Percentiles rank a stretch among this genome's conserved stretches.
These are phyloP conservation scores for Polyergus mexicanus DNA, from an alignment of 1,140 invertebrate genomes.

Conservation along the genomic window DNA sequence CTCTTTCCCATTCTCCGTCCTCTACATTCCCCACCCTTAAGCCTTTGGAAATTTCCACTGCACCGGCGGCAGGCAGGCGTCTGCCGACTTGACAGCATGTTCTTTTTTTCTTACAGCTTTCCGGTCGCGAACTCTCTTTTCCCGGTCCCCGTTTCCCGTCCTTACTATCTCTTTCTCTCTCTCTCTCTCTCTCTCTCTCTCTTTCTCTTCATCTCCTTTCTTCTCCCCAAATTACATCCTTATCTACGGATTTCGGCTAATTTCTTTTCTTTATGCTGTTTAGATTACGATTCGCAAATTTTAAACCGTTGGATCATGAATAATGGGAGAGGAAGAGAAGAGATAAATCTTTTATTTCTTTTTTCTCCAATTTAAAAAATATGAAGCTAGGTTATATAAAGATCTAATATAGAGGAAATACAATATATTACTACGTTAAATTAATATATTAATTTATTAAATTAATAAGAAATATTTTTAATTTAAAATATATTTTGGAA, in stretches of 20 bases:
- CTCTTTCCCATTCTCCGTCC: slow-evolving; percentile 25
- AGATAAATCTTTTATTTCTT: too few relatives aligned
- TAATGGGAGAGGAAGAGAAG: not conserved
- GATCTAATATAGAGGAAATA: too few relatives aligned
- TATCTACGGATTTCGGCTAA: not conserved
- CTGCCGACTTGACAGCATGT: not conserved
- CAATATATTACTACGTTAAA: too few relatives aligned
- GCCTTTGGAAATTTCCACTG: slow-evolving; percentile 82
- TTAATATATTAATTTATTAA: too few relatives aligned
- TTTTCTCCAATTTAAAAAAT: not conserved
- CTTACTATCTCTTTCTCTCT: slow-evolving; percentile 11
- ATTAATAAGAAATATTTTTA: too few relatives aligned
- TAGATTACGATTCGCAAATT: not conserved
- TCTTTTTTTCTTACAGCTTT: slow-evolving; percentile 17
- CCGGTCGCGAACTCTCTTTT: slow-evolving; percentile 55
- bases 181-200: not conserved
- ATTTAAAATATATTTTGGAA: too few relatives aligned
- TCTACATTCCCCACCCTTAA: slow-evolving; percentile 55
- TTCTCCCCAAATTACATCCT: not conserved
- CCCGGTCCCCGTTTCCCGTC: not conserved
- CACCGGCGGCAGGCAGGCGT: slow-evolving; percentile 31
- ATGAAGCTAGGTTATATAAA: not conserved
- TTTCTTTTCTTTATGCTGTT: not conserved
- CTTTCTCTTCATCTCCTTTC: not conserved
- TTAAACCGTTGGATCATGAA: not conserved